phyloP scores from a whole-genome alignment of 2,797 vertebrate species.

The Podarcis siculus region DNA sequence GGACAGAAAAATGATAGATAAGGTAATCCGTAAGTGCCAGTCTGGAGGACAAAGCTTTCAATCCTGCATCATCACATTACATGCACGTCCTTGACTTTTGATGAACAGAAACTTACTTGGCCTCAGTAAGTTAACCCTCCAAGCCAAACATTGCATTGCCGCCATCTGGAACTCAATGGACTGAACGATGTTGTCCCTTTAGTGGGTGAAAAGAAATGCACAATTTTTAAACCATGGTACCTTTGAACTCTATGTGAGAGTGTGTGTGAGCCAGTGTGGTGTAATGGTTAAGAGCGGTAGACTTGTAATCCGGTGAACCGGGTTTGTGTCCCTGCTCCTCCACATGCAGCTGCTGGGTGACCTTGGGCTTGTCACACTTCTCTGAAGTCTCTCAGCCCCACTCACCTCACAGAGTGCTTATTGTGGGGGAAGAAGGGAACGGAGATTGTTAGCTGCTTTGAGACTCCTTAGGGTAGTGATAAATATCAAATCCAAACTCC shows the following conservation, averaged over 20 bases:
- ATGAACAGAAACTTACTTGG: background rate
- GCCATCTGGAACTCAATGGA: slow-evolving; percentile 46
- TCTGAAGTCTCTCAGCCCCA: too few species aligned
- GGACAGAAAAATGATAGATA: background rate
- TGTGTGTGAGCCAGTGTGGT: too few species aligned
- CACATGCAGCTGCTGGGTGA: too few species aligned
- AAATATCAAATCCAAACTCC: too few species aligned
- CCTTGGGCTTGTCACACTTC: too few species aligned
- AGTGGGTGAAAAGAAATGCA: background rate
- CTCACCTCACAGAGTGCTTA: too few species aligned
- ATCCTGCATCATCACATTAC: slow-evolving; percentile 5
- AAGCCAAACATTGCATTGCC: slow-evolving; percentile 35
- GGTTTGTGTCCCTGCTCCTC: too few species aligned
- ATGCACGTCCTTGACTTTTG: slow-evolving; percentile 14
- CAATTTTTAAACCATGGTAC: background rate
- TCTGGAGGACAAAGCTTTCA: background rate
- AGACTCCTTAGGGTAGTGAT: too few species aligned
- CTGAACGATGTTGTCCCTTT: slow-evolving; percentile 3
- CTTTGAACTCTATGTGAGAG: background rate
- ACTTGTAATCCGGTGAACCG: too few species aligned
- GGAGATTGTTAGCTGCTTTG: too few species aligned
- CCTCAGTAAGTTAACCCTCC: slow-evolving; percentile 28
- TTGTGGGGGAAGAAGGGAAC: too few species aligned
- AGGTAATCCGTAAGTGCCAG: background rate
- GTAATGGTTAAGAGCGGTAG: too few species aligned